Evolutionary conservation across 2,888 invertebrate species (phyloP), one percentile per base, ranked within the genome.

Genomic region (Mesodorylaimus sp.): DNA sequence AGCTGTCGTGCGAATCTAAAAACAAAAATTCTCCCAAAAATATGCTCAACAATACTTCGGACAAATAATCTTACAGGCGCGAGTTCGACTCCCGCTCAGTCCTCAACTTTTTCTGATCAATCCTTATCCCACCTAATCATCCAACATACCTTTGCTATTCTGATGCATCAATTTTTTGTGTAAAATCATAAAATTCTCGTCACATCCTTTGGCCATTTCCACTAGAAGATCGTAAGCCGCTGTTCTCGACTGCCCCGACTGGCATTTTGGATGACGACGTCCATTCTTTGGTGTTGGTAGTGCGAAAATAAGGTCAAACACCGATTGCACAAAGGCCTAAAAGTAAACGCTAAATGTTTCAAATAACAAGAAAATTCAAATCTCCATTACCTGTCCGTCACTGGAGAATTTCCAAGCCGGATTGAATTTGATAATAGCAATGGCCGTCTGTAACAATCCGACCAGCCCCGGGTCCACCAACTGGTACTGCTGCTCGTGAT

Each of bases 191-290:
- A 86, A 89, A 70, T 88, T 91, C 51, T 81, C 80, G 0, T 83
- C 79, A 7, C 82, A 80, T 23, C 81, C 81, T 60, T 82, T 80
- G 1, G 83, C 83, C 55, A 91, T 68, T 67, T 89, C 89, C 3
- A 88, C 83, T 2, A 91, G 70, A 1, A 91, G 71, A 68, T 89
- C 89, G 64, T 85, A 91, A 0, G 88, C 86, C 1, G 87, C 83
- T 0, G 86, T 82, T 45, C 91, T 76, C 0, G 88, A 82, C 32
- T 83, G 78, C 50, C 65, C 81, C 7, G 87, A 84, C 68, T 91
- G 91, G 70, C 89, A 91, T 68, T 88, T 88, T 0, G 91, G 89
- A 39, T 87, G 76, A 61, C 84, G 80, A n/a, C n/a, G n/a, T n/a
- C n/a, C n/a, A n/a, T n/a, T n/a, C n/a, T n/a, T n/a, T n/a, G n/a